Evolutionary conservation across 2,113 vertebrate species (phyloP), one percentile per base, ranked within the genome.

Genomic region (Lycocorax pyrrhopterus): DNA sequence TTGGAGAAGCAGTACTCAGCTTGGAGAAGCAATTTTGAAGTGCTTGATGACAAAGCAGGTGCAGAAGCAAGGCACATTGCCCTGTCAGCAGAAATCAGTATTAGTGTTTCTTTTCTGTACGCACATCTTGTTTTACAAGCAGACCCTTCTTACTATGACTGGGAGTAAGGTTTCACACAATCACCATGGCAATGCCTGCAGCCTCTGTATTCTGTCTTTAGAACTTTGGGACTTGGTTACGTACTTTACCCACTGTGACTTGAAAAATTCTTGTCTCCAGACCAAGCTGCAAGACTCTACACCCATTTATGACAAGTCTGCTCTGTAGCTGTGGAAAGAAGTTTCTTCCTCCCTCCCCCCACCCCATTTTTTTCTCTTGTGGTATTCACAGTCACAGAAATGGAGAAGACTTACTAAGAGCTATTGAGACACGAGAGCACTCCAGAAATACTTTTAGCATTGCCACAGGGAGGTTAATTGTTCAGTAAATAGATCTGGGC

Each of bases 181-280:
- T 94, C 87, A 82, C 87, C 62, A 53, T 87, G 62, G 77, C 77
- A 89, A 52, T 89, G 60, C 15, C 12, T 21, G 14, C 60, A 53
- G n/a, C 16, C 37, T 73, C 68, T 44, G 19, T 55, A 66, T 86
- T 71, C 84, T 80, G 29, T 43, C 71, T 67, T 81, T 95, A 75
- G 78, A 92, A 89, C 84, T 89, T 93, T 49, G 43, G 35, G 51
- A 51, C 53, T 68, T 63, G 43, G 32, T 56, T 83, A 44, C 1
- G 0, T 63, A 8, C 33, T 74, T 86, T 74, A 30, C 47, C 16
- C 23, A 26, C 41, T 39, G n/a, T 37, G 56, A 55, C 59, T 64
- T 53, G 63, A 53, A 91, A 83, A 87, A 88, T 83, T 82, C 41
- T 47, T 2, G 32, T 84, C 39, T 87, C 33, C 19, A 30, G 46